Evolutionary conservation across 2,888 invertebrate genomes (phyloP), one percentile per base, ranked within the genome.

Genomic region (Temnothorax rugatulus): DNA sequence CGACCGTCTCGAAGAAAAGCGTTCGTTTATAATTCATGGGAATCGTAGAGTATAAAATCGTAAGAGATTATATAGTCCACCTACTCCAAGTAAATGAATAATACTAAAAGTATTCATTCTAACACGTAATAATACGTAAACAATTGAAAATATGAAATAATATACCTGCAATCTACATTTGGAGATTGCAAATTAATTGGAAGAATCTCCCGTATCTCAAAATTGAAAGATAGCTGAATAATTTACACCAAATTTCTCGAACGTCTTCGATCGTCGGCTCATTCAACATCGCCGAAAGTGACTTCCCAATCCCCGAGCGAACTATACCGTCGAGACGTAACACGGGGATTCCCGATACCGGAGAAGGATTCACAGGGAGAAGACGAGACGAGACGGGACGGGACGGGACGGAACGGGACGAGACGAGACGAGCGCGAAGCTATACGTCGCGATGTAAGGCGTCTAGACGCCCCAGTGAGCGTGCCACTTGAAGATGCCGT

Each of bases 401-500:
- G 38, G 47, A 57, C 54, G 61, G 34, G 52, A 74, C 34, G 59
- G 21, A 38, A 18, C 15, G 57, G 13, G 15, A 57, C 38, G 63
- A n/a, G 38, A 64, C 7, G 41, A 21, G 73, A 73, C 59, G 52
- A 41, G 25, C 57, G 41, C 18, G 29, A 38, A 38, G 57, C 44
- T 69, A 69, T 59, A 71, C 71, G 75, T 75, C 50, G 79, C 79
- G 79, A 79, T 71, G 71, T 79, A 79, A 79, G 57, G 69, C 79
- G 79, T 79, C 79, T 79, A 79, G 79, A 79, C 79, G 79, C 29
- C 21, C 21, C 69, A 21, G 71, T 44, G 71, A 79, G 57, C 71
- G 57, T 79, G 71, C 79, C 79, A 69, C 79, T 69, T 79, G 79
- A 69, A 69, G 79, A 79, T 85, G 87, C 85, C 85, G 69, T 89